These are phyloP conservation scores for Crocallis elinguaria DNA, from an alignment of 2,888 invertebrate genomes.

Conservation along the genomic window DNA sequence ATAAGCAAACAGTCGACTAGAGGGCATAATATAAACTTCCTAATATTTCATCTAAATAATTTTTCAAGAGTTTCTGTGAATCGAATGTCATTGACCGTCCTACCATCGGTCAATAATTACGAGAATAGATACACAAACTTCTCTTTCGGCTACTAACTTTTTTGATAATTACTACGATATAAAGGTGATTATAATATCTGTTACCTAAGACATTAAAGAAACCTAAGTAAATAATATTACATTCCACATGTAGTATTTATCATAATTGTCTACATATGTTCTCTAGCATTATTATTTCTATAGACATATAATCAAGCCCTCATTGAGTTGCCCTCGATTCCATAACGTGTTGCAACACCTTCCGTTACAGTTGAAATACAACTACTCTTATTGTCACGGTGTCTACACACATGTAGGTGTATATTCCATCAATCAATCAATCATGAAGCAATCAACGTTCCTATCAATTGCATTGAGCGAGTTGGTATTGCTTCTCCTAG, in stretches of 20 bases:
- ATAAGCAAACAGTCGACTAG: not conserved
- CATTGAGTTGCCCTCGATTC: slow-evolving; percentile 19
- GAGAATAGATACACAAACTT: too few species aligned
- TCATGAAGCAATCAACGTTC: slow-evolving; percentile 52
- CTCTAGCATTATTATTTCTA: slow-evolving; percentile 5
- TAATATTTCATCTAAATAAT: not conserved
- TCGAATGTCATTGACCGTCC: too few species aligned
- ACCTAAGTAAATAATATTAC: too few species aligned
- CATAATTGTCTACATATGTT: not conserved
- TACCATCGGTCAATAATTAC: too few species aligned
- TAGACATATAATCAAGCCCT: slow-evolving; percentile 12
- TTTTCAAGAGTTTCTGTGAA: not conserved
- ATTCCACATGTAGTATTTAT: not conserved
- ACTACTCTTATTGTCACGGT: slow-evolving; percentile 46
- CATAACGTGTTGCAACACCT: slow-evolving; percentile 32
- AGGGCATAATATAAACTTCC: not conserved
- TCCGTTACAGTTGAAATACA: slow-evolving; percentile 48
- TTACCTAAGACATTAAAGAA: too few species aligned
- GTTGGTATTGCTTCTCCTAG: slow-evolving; percentile 30
- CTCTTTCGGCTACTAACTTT: too few species aligned
- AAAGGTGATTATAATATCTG: too few species aligned
- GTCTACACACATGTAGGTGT: slow-evolving; percentile 52
- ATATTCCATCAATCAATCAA: slow-evolving; percentile 62
- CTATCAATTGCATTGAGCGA: slow-evolving; percentile 42
- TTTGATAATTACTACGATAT: too few species aligned